A percentile compares a stretch with the other conserved stretches of the same genome.
phyloP scores from a whole-genome alignment of 1,140 invertebrate genomes.

The Euura lappo region DNA sequence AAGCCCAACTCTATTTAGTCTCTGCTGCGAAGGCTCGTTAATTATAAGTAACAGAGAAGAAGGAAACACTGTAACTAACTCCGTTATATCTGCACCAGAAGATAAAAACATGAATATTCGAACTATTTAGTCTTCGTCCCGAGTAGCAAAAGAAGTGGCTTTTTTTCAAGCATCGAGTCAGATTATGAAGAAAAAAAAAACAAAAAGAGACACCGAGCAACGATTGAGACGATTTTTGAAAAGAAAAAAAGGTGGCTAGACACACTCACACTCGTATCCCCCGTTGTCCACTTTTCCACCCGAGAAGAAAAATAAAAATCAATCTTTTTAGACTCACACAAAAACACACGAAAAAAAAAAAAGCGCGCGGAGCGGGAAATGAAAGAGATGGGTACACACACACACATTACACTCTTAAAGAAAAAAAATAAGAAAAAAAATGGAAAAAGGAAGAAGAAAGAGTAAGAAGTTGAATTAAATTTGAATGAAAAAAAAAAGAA shows the following conservation, averaged over 20 bases:
- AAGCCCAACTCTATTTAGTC: no score
- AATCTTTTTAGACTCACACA: slow-evolving; percentile 41
- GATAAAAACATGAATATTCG: no score
- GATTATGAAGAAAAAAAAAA: slow-evolving; percentile 10
- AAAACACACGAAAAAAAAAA: slow-evolving; percentile 11
- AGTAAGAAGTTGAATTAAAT: slow-evolving; percentile 46
- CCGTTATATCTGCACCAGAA: no score
- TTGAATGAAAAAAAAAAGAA: slow-evolving; percentile 49
- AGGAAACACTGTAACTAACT: no score
- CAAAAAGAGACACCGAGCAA: slow-evolving; percentile 18
- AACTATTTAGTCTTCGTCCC: no score
- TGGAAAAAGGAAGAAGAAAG: slow-evolving; percentile 43
- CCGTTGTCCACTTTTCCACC: no score
- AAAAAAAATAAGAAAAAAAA: neutral
- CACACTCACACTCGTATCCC: slow-evolving; percentile 45
- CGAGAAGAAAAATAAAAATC: slow-evolving; percentile 6
- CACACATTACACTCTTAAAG: neutral
- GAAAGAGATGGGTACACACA: neutral
- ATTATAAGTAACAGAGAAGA: no score
- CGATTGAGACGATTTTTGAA: slow-evolving; percentile 52
- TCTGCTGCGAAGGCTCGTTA: no score
- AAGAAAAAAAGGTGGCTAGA: slow-evolving; percentile 53
- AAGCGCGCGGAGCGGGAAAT: no score
- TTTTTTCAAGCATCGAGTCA: no score
- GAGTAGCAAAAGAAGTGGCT: no score